Evolutionary conservation across 2,888 invertebrate genomes (phyloP), one percentile per base, ranked within the genome.

Genomic region (Aphrophora alni): DNA sequence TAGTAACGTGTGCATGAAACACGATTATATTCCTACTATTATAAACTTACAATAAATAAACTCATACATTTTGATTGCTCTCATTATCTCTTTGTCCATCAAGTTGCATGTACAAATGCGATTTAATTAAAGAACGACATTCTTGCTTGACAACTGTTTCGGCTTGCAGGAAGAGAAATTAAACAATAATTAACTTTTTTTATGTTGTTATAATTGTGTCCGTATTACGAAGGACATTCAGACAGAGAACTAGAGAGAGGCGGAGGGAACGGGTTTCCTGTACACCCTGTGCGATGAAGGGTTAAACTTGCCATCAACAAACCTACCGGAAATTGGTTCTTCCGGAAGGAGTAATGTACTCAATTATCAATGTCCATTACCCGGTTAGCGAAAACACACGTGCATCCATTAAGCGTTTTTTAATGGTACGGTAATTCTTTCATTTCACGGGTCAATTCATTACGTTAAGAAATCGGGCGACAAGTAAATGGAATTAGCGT

Each of bases 401-500:
- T 77, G 77, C 38, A 38, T 21, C 59, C 59, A 59, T 59, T 59
- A 59, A 21, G 59, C 33, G 33, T 3, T 33, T 33, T n/a, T 33
- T 33, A 33, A 33, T 8, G 33, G n/a, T n/a, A n/a, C n/a, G n/a
- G n/a, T n/a, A n/a, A n/a, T n/a, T n/a, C n/a, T n/a, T 70, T 77
- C 77, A 73, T 72, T 72, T 78, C 78, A 78, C 78, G 78, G 78
- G 21, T 59, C 21, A 70, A 33, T 70, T 70, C 26, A 10, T 33
- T 27, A 74, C 14, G 73, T 33, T 77, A 71, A 78, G 71, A 72
- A 59, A 78, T 59, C 59, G 21, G 1, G 21, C n/a, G 59, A 59
- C 59, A 59, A 21, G 59, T 59, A 59, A 59, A 59, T 59, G 59
- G 21, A 59, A 59, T 59, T 59, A 59, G 21, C 59, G n/a, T 4